Evolutionary conservation across 2,797 vertebrate genomes (phyloP), one percentile per base, ranked within the genome.

Genomic region (Argyrosomus regius): DNA sequence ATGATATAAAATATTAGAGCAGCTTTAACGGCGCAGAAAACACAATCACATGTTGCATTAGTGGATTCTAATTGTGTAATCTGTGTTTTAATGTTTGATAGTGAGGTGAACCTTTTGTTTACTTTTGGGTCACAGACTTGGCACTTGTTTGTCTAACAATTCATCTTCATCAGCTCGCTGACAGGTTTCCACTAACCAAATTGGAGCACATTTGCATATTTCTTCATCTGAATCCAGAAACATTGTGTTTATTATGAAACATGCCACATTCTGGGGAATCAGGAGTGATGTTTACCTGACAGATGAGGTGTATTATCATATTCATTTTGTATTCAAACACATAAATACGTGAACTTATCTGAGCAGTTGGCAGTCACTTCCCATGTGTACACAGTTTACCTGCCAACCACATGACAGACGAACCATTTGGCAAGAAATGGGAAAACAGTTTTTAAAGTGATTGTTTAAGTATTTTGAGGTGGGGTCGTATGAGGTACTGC

Each of bases 91-190:
- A 16, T 39, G 31, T 68, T 43, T 75, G 50, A 48, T 35, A 18
- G 24, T 22, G 35, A 16, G 1, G 39, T 28, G 6, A 61, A 41
- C 13, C 31, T 58, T 72, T 16, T 72, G 61, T 78, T 77, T 67
- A 16, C 54, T 49, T 53, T 59, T 28, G 13, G 56, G 31, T 75
- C 66, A 59, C 54, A 75, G 46, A 68, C n/a, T 78, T 73, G 43
- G 24, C 41, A 28, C 16, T 59, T 35, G 12, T 81, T 75, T n/a
- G 14, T 72, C 35, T 31, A 52, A 7, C 20, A 11, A 57, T 76
- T 82, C 20, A 46, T 77, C 72, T 86, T 87, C 73, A 76, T 80
- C 73, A 83, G 65, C 61, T 78, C 22, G n/a, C 50, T 64, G 71
- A 67, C 66, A 77, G 22, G 45, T 63, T 46, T 31, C 26, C 17